Evolutionary conservation across 2,113 vertebrate genomes (phyloP).

Genomic region (Narcine bancroftii): DNA sequence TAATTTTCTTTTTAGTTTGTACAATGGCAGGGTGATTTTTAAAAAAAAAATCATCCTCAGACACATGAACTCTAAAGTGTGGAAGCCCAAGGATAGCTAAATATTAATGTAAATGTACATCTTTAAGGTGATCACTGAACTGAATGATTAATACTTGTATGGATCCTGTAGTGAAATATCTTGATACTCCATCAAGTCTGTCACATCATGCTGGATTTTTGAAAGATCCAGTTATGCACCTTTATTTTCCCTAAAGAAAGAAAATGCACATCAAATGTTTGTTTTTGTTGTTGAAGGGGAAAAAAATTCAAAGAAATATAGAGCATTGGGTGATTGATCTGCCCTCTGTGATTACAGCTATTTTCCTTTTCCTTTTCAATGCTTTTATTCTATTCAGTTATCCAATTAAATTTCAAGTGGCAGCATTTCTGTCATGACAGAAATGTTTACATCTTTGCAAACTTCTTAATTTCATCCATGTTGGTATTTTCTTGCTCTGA

Average conservation of each 20-base stretch:
- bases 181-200: background rate
- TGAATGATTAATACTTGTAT: background rate
- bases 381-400: background rate
- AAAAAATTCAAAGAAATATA: background rate
- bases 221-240: background rate
- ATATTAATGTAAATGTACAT: background rate
- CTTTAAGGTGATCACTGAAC: background rate
- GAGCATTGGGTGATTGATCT: background rate
- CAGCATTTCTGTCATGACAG: background rate
- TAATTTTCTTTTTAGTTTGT: background rate
- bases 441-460: background rate
- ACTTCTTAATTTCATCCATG: background rate
- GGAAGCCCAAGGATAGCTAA: background rate
- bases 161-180: background rate
- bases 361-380: background rate
- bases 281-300: background rate
- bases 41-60: too few species aligned
- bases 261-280: background rate
- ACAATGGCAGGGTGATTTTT: background rate
- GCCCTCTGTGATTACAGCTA: too few species aligned
- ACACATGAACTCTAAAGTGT: background rate
- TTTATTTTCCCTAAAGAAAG: background rate
- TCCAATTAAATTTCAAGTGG: background rate
- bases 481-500: background rate
- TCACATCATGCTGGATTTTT: background rate